Evolutionary conservation across 2,888 invertebrate species (phyloP), one percentile per base, ranked within the genome.

Genomic region (Trachelus iudaicus): DNA sequence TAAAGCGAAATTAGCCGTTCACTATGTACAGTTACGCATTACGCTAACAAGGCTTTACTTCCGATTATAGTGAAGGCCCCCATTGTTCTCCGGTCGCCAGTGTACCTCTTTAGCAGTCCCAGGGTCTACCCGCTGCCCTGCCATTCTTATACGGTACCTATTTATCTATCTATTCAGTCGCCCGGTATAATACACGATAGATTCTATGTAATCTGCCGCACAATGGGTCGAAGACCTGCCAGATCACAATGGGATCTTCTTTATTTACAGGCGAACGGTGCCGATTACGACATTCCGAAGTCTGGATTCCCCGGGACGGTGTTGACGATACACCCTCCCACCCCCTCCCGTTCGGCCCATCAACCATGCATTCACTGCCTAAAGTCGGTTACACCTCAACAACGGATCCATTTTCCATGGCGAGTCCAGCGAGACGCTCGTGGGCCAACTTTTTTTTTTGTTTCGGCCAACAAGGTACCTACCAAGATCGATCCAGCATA

Each of bases 31-130:
- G 89, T 90, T 90, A 89, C 88, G 89, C 88, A 88, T 89, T 89
- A 88, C 85, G 84, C 88, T 89, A 90, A 90, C 89, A 89, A 90
- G 89, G 87, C 87, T 88, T 88, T 86, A 90, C 89, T 90, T 90
- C 89, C 89, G 89, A 89, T 89, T 89, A 86, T 83, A 88, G 87
- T 80, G 83, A 87, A 84, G 85, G 80, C 81, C 80, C 76, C 85
- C 82, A 89, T 89, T 89, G 89, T 89, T 89, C 87, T 82, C 82
- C 79, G 76, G 81, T 81, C 85, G 84, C 83, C 85, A 83, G 83
- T 85, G 85, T 84, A 81, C 82, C 82, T 85, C 83, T 86, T 87
- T 83, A 83, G 84, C 84, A 81, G 82, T 82, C 82, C 71, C 73
- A 79, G 76, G 40, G 12, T 69, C 34, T 69, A 68, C 78, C 73